Percentiles rank a stretch among this genome's conserved stretches.
These are phyloP conservation scores for Apteryx owenii DNA, from an alignment of 2,113 vertebrate genomes.

Conservation along the genomic window DNA sequence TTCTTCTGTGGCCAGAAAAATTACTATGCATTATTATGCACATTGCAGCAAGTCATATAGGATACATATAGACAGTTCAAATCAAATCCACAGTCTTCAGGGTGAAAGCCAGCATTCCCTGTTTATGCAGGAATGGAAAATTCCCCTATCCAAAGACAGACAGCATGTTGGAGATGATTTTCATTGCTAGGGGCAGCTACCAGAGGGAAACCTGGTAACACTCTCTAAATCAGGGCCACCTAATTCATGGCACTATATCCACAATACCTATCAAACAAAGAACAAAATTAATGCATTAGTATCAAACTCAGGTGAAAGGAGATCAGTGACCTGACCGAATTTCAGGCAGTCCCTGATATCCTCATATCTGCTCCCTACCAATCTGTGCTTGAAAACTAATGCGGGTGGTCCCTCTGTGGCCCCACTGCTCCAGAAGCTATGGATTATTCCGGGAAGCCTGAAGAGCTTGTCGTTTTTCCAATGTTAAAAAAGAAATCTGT, in stretches of 20 bases:
- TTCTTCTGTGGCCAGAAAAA: neutral
- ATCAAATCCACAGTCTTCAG: neutral
- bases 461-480: neutral
- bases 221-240: neutral
- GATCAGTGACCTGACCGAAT: neutral
- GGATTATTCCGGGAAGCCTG: neutral
- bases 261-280: neutral
- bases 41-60: neutral
- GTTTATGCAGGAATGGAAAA: neutral
- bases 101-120: neutral
- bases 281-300: neutral
- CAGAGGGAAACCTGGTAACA: neutral
- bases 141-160: neutral
- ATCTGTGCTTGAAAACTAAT: neutral
- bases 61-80: neutral
- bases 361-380: neutral
- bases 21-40: neutral
- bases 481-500: fast-evolving
- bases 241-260: neutral
- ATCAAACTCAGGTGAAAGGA: neutral
- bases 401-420: neutral
- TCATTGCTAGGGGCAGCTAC: neutral
- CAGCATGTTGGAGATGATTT: neutral
- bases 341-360: neutral
- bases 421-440: neutral